phyloP scores from a whole-genome alignment of 2,797 vertebrate genomes.

The Allobates femoralis region DNA sequence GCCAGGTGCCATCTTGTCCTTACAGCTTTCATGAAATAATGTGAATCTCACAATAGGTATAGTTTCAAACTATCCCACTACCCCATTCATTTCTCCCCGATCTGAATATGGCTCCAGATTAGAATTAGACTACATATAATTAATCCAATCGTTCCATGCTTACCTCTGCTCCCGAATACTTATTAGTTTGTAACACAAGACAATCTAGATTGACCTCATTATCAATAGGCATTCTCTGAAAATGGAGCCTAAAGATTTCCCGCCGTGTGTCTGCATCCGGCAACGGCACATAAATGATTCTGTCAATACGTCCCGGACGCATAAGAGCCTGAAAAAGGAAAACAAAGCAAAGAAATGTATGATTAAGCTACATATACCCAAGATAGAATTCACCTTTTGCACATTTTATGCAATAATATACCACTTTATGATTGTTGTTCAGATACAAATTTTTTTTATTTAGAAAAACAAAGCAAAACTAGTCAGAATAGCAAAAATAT shows the following conservation, averaged over 20 bases:
- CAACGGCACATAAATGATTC: conserved; percentile 92
- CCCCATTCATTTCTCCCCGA: neutral
- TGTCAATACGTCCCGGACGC: conserved; percentile 93
- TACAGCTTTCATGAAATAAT: neutral
- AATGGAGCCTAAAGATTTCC: conserved; percentile 88
- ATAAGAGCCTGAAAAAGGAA: conserved; percentile 85
- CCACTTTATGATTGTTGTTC: no score
- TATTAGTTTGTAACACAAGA: conserved; percentile 82
- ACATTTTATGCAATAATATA: no score
- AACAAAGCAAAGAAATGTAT: neutral
- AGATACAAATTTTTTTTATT: no score
- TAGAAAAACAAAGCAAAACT: no score
- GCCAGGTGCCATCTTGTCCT: neutral
- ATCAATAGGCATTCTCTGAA: conserved; percentile 84
- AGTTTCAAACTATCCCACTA: neutral
- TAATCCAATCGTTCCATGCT: conserved; percentile 54
- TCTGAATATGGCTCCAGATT: neutral
- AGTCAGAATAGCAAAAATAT: no score
- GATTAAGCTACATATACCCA: neutral
- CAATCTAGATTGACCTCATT: conserved; percentile 79
- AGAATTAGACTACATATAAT: neutral
- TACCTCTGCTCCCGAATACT: conserved; percentile 97
- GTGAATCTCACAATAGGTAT: neutral
- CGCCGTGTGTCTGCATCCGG: conserved; percentile 86
- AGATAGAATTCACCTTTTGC: no score